phyloP scores from a whole-genome alignment of 35 echinoderm and acorn worm species.

The Patiria miniata region DNA sequence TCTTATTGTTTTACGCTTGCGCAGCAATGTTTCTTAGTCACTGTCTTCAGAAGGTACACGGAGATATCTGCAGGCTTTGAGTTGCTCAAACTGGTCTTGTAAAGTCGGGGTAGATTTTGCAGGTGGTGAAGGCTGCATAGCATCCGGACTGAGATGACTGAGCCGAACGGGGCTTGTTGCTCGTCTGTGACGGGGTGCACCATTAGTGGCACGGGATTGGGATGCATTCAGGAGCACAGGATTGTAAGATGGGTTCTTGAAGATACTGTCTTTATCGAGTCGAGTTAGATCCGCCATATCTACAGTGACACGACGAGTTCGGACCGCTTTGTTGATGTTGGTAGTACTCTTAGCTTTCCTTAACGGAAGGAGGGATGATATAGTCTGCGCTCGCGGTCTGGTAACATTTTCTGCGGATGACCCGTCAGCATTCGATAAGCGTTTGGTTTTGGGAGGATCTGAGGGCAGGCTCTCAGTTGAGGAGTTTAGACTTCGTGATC shows the following conservation, averaged over 20 bases:
- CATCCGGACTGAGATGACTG: background rate
- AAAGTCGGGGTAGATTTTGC: background rate
- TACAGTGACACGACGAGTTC: background rate
- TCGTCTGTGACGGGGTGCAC: background rate
- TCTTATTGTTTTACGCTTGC: too few relatives aligned
- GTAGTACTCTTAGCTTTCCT: background rate
- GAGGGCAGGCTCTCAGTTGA: background rate
- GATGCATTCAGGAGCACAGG: background rate
- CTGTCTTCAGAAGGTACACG: background rate
- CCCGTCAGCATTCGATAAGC: background rate
- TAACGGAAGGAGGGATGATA: background rate
- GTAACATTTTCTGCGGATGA: background rate
- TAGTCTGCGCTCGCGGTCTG: background rate
- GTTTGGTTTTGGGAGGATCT: background rate
- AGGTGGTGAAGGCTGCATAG: background rate
- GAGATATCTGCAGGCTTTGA: slow-evolving; percentile 15
- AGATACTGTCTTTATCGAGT: background rate
- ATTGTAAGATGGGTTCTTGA: background rate
- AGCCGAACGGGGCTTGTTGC: background rate
- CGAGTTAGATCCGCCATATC: background rate
- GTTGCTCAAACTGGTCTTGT: background rate
- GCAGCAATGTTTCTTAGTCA: background rate
- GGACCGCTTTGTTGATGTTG: background rate
- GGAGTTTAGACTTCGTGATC: background rate
- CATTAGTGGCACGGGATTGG: background rate